Evolutionary conservation across 2,113 vertebrate species (phyloP).

Genomic region (Cynocephalus volans): DNA sequence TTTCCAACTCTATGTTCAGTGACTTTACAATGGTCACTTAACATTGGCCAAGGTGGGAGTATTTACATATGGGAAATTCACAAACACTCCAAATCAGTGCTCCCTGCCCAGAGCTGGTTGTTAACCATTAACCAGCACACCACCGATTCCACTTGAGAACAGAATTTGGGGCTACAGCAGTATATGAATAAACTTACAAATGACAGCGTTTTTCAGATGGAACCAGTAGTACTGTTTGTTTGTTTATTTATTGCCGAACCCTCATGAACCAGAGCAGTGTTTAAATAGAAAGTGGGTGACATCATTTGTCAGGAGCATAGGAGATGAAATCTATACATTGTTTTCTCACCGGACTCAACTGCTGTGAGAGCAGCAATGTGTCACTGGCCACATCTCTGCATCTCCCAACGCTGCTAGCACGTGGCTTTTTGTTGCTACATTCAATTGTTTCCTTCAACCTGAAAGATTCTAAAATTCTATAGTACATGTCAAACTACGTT

Average conservation of each 20-base stretch:
- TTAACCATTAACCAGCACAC: neutral
- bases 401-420: neutral
- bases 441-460: neutral
- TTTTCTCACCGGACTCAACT: neutral
- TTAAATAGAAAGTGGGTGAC: neutral
- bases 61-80: neutral
- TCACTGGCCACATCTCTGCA: neutral
- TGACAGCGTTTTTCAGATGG: neutral
- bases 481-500: neutral
- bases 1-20: neutral
- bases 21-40: neutral
- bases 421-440: neutral
- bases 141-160: neutral
- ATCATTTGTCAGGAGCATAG: neutral
- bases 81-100: neutral
- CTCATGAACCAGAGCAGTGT: neutral
- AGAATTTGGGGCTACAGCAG: neutral
- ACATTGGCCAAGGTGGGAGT: neutral
- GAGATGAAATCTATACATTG: neutral
- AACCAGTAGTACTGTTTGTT: no score
- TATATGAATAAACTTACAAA: neutral
- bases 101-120: neutral
- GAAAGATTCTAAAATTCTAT: neutral
- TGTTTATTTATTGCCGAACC: no score
- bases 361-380: neutral